Base-by-base conservation (phyloP, 2,113 vertebrate genomes). In the Catharus minimus region DNA sequence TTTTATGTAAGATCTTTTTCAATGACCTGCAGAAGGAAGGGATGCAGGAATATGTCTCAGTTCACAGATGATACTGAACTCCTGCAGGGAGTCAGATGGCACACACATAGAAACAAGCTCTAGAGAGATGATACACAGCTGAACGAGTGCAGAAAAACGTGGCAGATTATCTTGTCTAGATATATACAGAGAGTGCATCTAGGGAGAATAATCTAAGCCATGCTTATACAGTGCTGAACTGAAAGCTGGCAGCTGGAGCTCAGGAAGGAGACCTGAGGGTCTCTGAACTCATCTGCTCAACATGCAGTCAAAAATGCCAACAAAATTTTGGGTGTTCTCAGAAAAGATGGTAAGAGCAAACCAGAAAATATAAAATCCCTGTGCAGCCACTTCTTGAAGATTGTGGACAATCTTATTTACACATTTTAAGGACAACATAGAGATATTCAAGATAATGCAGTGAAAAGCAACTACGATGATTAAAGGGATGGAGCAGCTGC, bases 81-180 rank as follows among this genome's bases (percentile, higher is more conserved):
- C 36, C 38, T 89, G 66, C 32, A 62, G 66, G 11, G 65, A 78
- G 47, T 43, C 79, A 76, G 60, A 23, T 4, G 2, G 17, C 23
- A n/a, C 8, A 28, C 32, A 28, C 13, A 11, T 3, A 26, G 23
- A 27, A 92, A 52, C 57, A 57, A 88, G 44, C 39, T 47, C 52
- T 20, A 15, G 73, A 57, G 66, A 61, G 50, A 68, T 17, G 66
- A 26, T 14, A 11, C 17, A 38, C 2, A 47, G 56, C 61, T 62
- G 82, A 78, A 32, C 0, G 0, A 71, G n/a, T 6, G 39, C 3
- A 4, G 19, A 20, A 41, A 66, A 15, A 55, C 23, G 20, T 55
- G 33, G 38, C 20, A 39, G 43, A 82, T 78, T 26, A 71, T 77
- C 32, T 52, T 74, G 13, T n/a, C 38, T 38, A 57, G 46, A 30